These are phyloP conservation scores for Melanostoma mellinum DNA, from an alignment of 2,888 invertebrate species.

Conservation along the genomic window DNA sequence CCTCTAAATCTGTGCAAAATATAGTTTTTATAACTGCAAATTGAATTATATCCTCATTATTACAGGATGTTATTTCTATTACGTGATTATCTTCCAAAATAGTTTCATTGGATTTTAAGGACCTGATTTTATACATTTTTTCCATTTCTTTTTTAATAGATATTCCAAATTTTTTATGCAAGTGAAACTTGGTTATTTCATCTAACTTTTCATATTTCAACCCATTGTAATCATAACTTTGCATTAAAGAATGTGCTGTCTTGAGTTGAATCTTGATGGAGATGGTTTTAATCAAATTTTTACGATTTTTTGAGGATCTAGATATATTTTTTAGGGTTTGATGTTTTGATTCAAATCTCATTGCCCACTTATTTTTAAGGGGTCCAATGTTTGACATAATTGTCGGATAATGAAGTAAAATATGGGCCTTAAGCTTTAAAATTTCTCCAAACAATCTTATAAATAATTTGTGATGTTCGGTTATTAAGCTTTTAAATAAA, in stretches of 20 bases:
- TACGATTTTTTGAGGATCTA: background rate
- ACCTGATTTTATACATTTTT: too few relatives aligned
- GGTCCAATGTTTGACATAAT: conserved; percentile 3
- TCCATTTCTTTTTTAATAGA: too few relatives aligned
- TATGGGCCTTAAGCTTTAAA: conserved; percentile 10
- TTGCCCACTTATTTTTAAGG: conserved; percentile 2
- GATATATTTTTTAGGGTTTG: background rate
- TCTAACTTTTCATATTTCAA: background rate
- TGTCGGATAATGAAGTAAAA: background rate
- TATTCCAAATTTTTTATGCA: too few relatives aligned
- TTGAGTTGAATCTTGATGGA: background rate
- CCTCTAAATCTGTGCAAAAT: too few relatives aligned
- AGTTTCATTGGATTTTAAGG: too few relatives aligned
- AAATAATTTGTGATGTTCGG: conserved; percentile 2
- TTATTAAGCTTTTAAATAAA: background rate
- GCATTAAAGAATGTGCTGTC: conserved; percentile 1
- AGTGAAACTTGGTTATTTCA: background rate
- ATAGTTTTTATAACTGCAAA: too few relatives aligned
- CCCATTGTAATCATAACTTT: background rate
- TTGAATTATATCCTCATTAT: too few relatives aligned
- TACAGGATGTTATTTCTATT: too few relatives aligned
- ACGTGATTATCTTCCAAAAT: too few relatives aligned
- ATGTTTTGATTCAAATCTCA: conserved; percentile 3
- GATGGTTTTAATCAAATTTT: background rate
- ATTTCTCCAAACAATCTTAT: background rate